These are phyloP conservation scores for Diachrysia chrysitis DNA, from an alignment of 2,888 invertebrate species.

Conservation along the genomic window DNA sequence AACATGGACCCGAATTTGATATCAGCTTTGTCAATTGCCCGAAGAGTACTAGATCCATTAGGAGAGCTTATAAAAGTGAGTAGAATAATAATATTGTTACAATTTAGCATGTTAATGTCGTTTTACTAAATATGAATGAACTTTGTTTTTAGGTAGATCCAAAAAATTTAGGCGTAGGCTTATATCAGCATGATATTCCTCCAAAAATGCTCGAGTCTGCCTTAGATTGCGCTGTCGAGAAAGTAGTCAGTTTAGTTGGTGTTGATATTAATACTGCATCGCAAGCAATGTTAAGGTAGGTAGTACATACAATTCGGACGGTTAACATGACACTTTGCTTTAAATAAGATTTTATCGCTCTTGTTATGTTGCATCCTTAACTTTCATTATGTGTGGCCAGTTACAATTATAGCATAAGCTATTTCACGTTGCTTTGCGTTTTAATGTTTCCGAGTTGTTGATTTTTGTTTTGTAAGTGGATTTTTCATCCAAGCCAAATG, in stretches of 20 bases:
- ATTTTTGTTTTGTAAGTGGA: background rate
- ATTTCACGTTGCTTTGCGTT: background rate
- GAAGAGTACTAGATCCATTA: slow-evolving; percentile 96
- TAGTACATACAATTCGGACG: slow-evolving; percentile 1
- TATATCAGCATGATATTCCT: slow-evolving; percentile 97
- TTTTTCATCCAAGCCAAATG: background rate
- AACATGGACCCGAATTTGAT: slow-evolving; percentile 95
- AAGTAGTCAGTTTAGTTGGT: slow-evolving; percentile 97
- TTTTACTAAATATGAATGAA: background rate
- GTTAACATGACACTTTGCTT: background rate
- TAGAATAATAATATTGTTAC: slow-evolving; percentile 11
- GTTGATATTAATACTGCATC: slow-evolving; percentile 97
- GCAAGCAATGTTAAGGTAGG: slow-evolving; percentile 93
- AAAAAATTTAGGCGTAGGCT: slow-evolving; percentile 97
- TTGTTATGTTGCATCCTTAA: too few relatives aligned
- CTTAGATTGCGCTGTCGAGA: slow-evolving; percentile 94
- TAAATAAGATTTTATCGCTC: background rate
- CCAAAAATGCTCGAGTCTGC: slow-evolving; percentile 93
- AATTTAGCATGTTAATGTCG: background rate
- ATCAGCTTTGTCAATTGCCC: slow-evolving; percentile 93
- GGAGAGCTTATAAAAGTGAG: slow-evolving; percentile 95
- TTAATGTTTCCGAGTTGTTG: background rate
- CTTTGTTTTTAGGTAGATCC: slow-evolving; percentile 92
- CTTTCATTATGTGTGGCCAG: background rate
- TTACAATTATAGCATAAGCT: background rate